These are phyloP conservation scores for Caenorhabditis briggsae DNA, from an alignment of 1,140 invertebrate species.

Conservation along the genomic window DNA sequence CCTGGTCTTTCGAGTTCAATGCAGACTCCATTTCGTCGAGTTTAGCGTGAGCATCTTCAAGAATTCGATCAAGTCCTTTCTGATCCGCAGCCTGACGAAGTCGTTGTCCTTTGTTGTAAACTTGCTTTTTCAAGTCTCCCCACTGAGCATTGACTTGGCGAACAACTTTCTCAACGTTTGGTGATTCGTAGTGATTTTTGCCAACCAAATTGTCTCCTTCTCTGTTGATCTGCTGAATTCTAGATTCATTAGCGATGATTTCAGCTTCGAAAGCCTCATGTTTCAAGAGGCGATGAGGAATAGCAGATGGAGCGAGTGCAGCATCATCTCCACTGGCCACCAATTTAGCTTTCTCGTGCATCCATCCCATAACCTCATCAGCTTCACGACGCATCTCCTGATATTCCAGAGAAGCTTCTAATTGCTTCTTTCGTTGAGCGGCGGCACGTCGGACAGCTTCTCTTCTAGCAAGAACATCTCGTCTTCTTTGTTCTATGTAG, in stretches of 20 bases:
- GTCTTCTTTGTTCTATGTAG: slow-evolving; percentile 80
- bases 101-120: slow-evolving; percentile 88
- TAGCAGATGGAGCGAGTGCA: slow-evolving; percentile 90
- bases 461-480: slow-evolving; percentile 85
- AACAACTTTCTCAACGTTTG: slow-evolving; percentile 83
- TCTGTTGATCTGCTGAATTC: slow-evolving; percentile 85
- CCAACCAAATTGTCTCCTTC: slow-evolving; percentile 84
- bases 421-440: slow-evolving; percentile 83
- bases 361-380: slow-evolving; percentile 89
- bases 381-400: slow-evolving; percentile 90
- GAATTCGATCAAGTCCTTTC: slow-evolving; percentile 82
- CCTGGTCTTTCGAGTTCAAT: slow-evolving; percentile 84
- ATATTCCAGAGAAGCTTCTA: slow-evolving; percentile 86
- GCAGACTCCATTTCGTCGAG: slow-evolving; percentile 82
- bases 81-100: slow-evolving; percentile 83
- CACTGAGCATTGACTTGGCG: slow-evolving; percentile 72
- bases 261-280: slow-evolving; percentile 98
- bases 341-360: slow-evolving; percentile 89
- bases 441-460: slow-evolving; percentile 85
- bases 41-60: slow-evolving; percentile 86
- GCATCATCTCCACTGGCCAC: slow-evolving; percentile 85
- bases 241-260: slow-evolving; percentile 89
- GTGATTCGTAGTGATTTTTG: slow-evolving; percentile 83
- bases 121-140: slow-evolving; percentile 59
- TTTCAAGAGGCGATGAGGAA: slow-evolving; percentile 93